Base-by-base conservation (phyloP, 2,888 invertebrate species). In the Apodemia duryi region DNA sequence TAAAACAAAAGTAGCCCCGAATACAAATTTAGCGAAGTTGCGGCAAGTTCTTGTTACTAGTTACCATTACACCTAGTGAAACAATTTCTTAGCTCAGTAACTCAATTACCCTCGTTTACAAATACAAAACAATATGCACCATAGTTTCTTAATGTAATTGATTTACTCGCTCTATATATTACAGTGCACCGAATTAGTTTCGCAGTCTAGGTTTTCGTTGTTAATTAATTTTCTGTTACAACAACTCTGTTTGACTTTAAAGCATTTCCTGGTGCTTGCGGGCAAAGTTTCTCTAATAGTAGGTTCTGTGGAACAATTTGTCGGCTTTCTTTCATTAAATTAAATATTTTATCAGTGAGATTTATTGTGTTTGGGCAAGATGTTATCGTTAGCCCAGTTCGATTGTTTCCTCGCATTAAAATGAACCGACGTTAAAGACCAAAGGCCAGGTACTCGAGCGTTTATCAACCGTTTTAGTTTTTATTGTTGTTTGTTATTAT, bases 281-380 rank as follows among this genome's bases (percentile, higher is more conserved):
- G 80, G 80, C 75, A 71, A 68, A 77, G 80, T 82, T 80, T 79
- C 72, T 82, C 74, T 88, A 88, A 91, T 90, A 84, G 85, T 80
- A 78, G 81, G 83, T 84, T 86, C 78, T 76, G 74, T 80, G 75
- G 85, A 87, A 86, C 85, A 91, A 89, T 90, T 88, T 87, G 85
- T 81, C 81, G 83, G 82, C 72, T 77, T 82, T 82, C 86, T 84
- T 85, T 80, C 81, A 79, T 71, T 74, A 80, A 81, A 80, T 76
- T 76, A 83, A 84, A 82, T 81, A 85, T 84, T 82, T 88, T 87
- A 91, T 90, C 86, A 77, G 71, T 74, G 83, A 87, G 85, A 90
- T 90, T 90, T 90, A 88, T 91, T 88, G 86, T 88, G 84, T 90
- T 89, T 88, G 85, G 80, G 79, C 81, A 84, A 83, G 84, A 80